Evolutionary conservation across 2,888 invertebrate genomes (phyloP), one percentile per base, ranked within the genome.

Genomic region (Clistopyga incitator): DNA sequence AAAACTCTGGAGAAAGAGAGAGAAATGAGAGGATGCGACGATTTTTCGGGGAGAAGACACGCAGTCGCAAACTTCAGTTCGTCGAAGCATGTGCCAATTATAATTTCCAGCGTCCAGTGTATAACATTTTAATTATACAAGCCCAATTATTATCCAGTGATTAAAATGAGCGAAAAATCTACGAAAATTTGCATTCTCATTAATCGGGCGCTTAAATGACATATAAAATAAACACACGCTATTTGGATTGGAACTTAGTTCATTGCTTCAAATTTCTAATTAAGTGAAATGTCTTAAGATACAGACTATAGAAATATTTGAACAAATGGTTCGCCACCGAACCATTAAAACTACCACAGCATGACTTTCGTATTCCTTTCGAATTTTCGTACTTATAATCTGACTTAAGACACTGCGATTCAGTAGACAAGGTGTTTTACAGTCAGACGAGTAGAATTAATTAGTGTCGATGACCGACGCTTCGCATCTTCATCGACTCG

Each of bases 401-500:
- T 18, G 29, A 3, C 4, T 29, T 2, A 15, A 29, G 15, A 59
- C 15, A 29, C 59, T 6, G 29, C 34, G 59, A 34, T 0, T 34
- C 29, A 61, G 59, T 61, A 61, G 59, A 29, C 59, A 3, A 34
- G 13, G 59, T 34, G 3, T 61, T 34, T 61, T 34, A 61, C 18
- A 29, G 59, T 61, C 59, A 34, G 59, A 61, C 34, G n/a, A 34
- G 59, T 61, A 2, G 0, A n/a, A 34, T 13, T 11, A 56, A 56
- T 56, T 15, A 25, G 54, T 56, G 54, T 3, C 54, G 25, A 25
- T 13, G 25, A 56, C 25, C 3, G 13, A 2, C 13, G 2, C 3
- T 56, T 25, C 13, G 25, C 4, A 25, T 13, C 0, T 8, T 56
- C 13, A 15, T 25, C 15, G n/a, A 47, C 18, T 18, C 4, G 15